Evolutionary conservation across 2,113 vertebrate species (phyloP), one percentile per base, ranked within the genome.

Genomic region (Dipodomys stephensi): DNA sequence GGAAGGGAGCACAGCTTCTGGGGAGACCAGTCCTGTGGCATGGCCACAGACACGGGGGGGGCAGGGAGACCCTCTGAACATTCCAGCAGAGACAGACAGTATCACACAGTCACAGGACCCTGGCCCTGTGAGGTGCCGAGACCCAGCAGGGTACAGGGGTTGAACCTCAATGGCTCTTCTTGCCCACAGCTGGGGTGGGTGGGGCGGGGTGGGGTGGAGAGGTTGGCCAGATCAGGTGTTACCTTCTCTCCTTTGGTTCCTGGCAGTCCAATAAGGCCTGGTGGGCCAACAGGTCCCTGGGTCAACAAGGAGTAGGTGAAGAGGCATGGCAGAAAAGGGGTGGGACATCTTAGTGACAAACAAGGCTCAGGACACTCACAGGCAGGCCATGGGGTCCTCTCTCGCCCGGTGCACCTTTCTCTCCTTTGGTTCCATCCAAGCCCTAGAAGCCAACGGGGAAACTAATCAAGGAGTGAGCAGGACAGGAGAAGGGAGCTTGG

Each of bases 181-280:
- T 13, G 69, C 46, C 44, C 30, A 39, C 4, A 32, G 20, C 46
- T 39, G 20, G 39, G 10, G 18, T 32, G 23, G 25, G 9, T 18
- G 5, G 19, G 62, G 62, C 7, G 62, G 8, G 62, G 62, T 64
- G 62, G 8, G 19, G 62, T 23, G 18, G 23, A 5, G 18, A 8
- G 23, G 19, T 6, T 16, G 18, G 20, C 19, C 27, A 68, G 23
- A 60, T 30, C 1, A 30, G 0, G 0, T 3, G 0, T 97, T 98
- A 99, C 99, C 98, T 99, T 99, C 77, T 99, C 99, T 97, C 99
- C 99, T 97, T 99, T 99, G 81, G 99, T 98, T 78, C 99, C 99
- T 19, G 99, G 99, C 76, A 99, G 98, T 35, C 99, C 99, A 44
- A 99, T 99, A 87, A 99, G 98, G 81, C 99, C 99, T 7, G 97